Percentiles rank a stretch among this genome's conserved stretches.
Evolutionary conservation across 2,113 vertebrate species (phyloP).

Genomic region (Aphyosemion australe): DNA sequence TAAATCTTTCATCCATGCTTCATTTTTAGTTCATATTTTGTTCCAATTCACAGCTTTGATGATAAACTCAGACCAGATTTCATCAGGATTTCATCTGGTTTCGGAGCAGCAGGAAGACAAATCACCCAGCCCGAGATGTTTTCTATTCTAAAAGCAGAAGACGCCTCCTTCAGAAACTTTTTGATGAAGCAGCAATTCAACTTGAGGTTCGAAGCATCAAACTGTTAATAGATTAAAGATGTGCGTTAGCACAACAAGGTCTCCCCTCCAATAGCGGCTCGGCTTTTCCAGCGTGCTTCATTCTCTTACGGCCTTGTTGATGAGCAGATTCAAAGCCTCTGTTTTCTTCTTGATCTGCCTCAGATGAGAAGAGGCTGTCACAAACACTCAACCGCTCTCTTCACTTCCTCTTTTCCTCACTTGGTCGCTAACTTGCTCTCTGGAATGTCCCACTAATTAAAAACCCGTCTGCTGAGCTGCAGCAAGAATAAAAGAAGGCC

Average conservation of each 20-base stretch:
- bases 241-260: conserved; percentile 33
- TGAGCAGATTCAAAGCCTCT: conserved; percentile 51
- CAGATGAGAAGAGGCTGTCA: conserved; percentile 49
- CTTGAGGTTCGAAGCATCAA: conserved; percentile 8
- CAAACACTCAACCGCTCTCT: conserved; percentile 42
- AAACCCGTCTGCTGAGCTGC: conserved; percentile 44
- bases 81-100: not conserved
- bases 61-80: not conserved
- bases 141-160: not conserved
- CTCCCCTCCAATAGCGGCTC: conserved; percentile 31
- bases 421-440: conserved; percentile 47
- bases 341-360: conserved; percentile 44
- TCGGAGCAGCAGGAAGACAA: not conserved
- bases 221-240: conserved; percentile 42
- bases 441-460: conserved; percentile 71
- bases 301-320: conserved; percentile 38
- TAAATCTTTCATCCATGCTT: not conserved
- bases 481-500: conserved; percentile 24
- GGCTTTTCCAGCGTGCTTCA: conserved; percentile 50
- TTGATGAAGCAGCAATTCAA: conserved; percentile 13
- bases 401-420: conserved; percentile 30
- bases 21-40: not conserved
- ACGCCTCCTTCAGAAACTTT: not conserved
- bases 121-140: conserved; percentile 4
- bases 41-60: conserved; percentile 2